Percentiles rank a stretch among this genome's conserved stretches.
These are phyloP conservation scores for Podiceps cristatus DNA, from an alignment of 2,113 vertebrate species.

Conservation along the genomic window DNA sequence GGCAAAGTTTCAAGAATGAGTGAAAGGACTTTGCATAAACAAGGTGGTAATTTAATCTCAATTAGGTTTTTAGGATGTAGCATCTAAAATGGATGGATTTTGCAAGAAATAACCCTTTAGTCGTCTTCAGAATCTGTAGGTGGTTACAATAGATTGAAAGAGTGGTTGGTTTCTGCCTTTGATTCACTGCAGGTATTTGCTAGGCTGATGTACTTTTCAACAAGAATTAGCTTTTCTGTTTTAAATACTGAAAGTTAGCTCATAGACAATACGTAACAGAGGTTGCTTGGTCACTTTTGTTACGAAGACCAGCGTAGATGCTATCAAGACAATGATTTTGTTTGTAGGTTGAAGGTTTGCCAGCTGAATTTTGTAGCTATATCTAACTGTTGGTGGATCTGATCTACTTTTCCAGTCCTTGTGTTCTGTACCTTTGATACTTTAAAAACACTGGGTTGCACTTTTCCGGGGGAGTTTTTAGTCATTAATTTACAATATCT, in stretches of 20 bases:
- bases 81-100: background rate
- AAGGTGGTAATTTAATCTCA: background rate
- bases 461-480: fast-evolving
- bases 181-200: background rate
- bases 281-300: background rate
- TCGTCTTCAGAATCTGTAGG: background rate
- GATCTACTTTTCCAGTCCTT: background rate
- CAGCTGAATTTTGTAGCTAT: background rate
- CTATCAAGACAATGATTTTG: background rate
- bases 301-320: background rate
- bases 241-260: background rate
- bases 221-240: background rate
- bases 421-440: background rate
- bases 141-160: background rate
- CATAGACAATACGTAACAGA: fast-evolving
- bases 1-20: background rate
- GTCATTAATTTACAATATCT: background rate
- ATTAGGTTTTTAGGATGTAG: background rate
- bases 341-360: background rate
- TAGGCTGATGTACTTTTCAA: background rate
- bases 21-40: background rate
- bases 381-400: background rate
- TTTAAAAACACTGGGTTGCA: background rate
- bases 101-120: background rate
- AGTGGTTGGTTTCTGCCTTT: background rate